Evolutionary conservation across 1,140 invertebrate species (phyloP).

Genomic region (Carposina sasakii): DNA sequence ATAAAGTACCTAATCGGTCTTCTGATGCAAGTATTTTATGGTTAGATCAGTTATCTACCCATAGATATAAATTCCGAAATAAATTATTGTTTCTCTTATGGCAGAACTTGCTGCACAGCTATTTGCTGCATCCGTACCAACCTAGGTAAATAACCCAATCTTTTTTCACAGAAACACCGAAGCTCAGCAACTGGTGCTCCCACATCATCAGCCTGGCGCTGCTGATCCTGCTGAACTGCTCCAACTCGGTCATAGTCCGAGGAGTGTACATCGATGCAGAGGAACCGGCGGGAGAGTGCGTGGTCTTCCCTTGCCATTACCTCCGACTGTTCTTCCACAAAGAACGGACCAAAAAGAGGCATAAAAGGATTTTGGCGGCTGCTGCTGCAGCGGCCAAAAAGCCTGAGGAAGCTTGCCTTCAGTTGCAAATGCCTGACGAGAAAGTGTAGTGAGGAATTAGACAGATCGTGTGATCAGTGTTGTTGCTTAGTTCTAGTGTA

Average conservation of each 20-base stretch:
- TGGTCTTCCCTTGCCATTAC: constrained; percentile 87
- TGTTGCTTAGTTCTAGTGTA: constrained; percentile 24
- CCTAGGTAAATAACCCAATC: neutral
- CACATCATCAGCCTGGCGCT: constrained; percentile 81
- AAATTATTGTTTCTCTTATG: too few relatives aligned
- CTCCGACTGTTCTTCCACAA: constrained; percentile 83
- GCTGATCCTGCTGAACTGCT: constrained; percentile 86
- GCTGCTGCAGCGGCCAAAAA: constrained; percentile 35
- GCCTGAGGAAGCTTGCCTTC: constrained; percentile 50
- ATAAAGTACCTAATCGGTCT: too few relatives aligned
- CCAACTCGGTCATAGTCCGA: constrained; percentile 86
- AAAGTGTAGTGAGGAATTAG: constrained; percentile 39
- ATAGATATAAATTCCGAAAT: too few relatives aligned
- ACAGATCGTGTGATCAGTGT: too few relatives aligned
- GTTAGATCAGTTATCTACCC: too few relatives aligned
- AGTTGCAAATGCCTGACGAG: constrained; percentile 53
- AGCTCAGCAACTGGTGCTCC: constrained; percentile 84
- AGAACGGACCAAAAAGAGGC: constrained; percentile 74
- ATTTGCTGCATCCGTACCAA: too few relatives aligned
- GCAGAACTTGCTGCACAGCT: too few relatives aligned
- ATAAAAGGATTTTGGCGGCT: constrained; percentile 47
- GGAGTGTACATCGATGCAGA: constrained; percentile 90
- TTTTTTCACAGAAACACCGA: constrained; percentile 74
- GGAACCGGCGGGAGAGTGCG: constrained; percentile 84
- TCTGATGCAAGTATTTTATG: too few relatives aligned